These are phyloP conservation scores for Beris chalybata DNA, from an alignment of 2,888 invertebrate species.

Conservation along the genomic window DNA sequence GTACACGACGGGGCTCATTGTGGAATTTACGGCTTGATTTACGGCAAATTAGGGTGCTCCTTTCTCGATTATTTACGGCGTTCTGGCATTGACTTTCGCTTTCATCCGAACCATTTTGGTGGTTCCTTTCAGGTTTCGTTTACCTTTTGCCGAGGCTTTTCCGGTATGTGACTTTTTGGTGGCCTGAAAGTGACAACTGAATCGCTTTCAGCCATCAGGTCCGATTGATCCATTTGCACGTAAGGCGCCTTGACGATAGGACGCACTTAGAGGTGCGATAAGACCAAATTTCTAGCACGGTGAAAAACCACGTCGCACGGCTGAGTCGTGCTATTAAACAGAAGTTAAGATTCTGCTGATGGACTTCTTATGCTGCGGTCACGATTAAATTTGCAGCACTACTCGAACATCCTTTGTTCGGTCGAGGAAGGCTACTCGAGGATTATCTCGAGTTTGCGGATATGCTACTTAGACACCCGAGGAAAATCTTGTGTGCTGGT, in stretches of 20 bases:
- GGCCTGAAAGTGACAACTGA: conserved; percentile 8
- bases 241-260: conserved; percentile 33
- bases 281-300: conserved; percentile 34
- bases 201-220: background rate
- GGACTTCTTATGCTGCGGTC: conserved; percentile 16
- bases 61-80: background rate
- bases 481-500: background rate
- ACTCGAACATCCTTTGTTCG: conserved; percentile 1
- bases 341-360: conserved; percentile 14
- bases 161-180: background rate
- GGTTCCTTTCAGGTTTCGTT: background rate
- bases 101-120: background rate
- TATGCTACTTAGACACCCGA: conserved; percentile 14
- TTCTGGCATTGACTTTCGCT: background rate
- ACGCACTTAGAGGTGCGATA: conserved; percentile 29
- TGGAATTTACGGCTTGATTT: conserved; percentile 36
- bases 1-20: conserved; percentile 1
- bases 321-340: conserved; percentile 10
- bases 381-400: conserved; percentile 20
- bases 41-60: conserved; percentile 31
- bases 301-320: conserved; percentile 4
- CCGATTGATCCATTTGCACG: conserved; percentile 33
- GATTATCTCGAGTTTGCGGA: conserved; percentile 25
- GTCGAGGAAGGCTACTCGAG: conserved; percentile 1
- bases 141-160: background rate